A percentile compares a stretch with the other conserved stretches of the same genome.
phyloP scores from a whole-genome alignment of 2,888 invertebrate genomes.

The Belgica antarctica region DNA sequence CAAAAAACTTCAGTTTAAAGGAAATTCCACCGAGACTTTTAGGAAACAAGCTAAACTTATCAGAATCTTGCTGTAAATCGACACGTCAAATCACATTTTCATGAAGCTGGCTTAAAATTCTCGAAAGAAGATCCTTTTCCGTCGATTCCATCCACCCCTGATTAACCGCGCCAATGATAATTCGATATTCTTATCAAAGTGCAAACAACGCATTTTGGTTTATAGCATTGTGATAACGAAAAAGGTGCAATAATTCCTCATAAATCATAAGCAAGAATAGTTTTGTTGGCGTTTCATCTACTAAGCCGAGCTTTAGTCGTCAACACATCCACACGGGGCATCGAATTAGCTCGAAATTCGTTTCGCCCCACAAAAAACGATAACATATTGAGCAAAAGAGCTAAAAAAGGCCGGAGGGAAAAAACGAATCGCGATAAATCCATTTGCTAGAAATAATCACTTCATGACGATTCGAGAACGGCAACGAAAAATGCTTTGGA shows the following conservation, averaged over 20 bases:
- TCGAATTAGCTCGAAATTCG: background rate
- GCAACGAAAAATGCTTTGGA: too few relatives aligned
- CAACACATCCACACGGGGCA: slow-evolving; percentile 7
- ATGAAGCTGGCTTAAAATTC: too few relatives aligned
- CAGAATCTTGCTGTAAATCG: too few relatives aligned
- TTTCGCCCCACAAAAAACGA: background rate
- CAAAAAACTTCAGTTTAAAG: too few relatives aligned
- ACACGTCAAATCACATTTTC: too few relatives aligned
- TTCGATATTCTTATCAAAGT: background rate
- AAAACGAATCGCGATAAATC: slow-evolving; percentile 19
- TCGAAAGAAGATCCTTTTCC: too few relatives aligned
- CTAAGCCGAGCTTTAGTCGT: background rate
- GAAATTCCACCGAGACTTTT: too few relatives aligned
- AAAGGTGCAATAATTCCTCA: slow-evolving; percentile 23
- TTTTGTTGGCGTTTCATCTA: too few relatives aligned
- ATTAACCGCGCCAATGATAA: too few relatives aligned
- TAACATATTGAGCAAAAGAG: slow-evolving; percentile 25
- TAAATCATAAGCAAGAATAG: slow-evolving; percentile 8
- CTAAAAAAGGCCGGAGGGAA: too few relatives aligned
- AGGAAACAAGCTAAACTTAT: too few relatives aligned
- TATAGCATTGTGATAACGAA: slow-evolving; percentile 22
- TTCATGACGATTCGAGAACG: background rate
- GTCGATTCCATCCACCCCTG: slow-evolving; percentile 3
- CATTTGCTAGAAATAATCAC: slow-evolving; percentile 34
- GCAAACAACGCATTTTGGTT: background rate